Conservation (phyloP, 2,888 invertebrate species). For the Cryptophagus acutangulus region DNA sequence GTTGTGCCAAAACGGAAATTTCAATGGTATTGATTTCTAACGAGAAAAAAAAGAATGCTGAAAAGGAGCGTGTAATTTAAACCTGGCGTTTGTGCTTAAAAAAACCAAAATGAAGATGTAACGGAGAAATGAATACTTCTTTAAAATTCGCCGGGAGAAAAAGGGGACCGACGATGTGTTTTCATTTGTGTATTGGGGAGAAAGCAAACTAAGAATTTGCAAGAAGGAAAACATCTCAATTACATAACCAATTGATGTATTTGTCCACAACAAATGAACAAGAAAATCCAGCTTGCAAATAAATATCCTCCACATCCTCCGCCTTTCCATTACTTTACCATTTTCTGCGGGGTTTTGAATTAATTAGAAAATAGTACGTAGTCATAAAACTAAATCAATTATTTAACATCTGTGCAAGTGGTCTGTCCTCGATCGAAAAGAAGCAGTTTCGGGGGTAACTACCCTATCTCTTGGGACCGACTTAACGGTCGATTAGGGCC, state of each 20-base stretch:
- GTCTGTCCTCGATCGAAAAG: constrained; percentile 19
- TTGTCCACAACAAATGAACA: neutral
- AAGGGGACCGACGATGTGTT: constrained; percentile 24
- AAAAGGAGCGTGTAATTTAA: too few relatives aligned
- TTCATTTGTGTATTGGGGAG: constrained; percentile 14
- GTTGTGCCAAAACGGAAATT: neutral
- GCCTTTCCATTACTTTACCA: too few relatives aligned
- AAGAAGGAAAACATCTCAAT: constrained; percentile 8
- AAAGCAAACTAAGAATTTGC: constrained; percentile 11
- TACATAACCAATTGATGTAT: too few relatives aligned
- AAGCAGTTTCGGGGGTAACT: constrained; percentile 32
- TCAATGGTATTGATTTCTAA: constrained; percentile 5
- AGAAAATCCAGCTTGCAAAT: neutral
- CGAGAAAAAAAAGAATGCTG: too few relatives aligned
- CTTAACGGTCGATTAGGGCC: constrained; percentile 49
- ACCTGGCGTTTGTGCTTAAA: constrained; percentile 13
- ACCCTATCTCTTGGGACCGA: constrained; percentile 41
- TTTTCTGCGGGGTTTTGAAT: too few relatives aligned
- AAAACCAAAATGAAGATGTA: constrained; percentile 40
- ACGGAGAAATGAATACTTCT: constrained; percentile 41
- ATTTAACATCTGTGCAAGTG: constrained; percentile 33
- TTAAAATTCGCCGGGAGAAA: constrained; percentile 34
- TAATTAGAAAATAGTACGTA: too few relatives aligned
- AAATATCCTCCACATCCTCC: neutral
- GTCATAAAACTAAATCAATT: constrained; percentile 30